Conservation (phyloP, 92 coral and sea anemone genomes). For the Hydrozoanthus gracilis region DNA sequence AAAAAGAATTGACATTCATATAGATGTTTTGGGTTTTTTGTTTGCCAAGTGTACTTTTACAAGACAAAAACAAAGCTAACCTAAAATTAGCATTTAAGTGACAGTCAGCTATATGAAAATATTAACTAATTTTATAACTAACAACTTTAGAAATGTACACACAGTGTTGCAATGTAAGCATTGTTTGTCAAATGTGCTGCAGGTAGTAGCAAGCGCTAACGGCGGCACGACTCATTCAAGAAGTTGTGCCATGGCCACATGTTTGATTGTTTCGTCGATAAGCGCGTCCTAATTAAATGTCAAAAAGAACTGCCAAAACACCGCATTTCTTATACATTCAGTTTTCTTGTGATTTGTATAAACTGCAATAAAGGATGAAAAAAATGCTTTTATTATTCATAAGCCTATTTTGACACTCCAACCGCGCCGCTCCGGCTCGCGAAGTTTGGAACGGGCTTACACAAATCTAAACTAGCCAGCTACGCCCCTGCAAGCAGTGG, state of each 20-base stretch:
- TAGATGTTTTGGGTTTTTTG: not conserved
- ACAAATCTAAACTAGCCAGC: not conserved
- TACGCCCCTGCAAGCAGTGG: conserved; percentile 9
- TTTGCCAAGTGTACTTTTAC: not conserved
- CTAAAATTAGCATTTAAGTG: not conserved
- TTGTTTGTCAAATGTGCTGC: too few relatives aligned
- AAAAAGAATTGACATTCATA: not conserved
- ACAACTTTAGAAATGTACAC: too few relatives aligned
- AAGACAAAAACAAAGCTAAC: not conserved
- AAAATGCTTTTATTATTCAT: not conserved
- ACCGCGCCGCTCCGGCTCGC: conserved; percentile 15
- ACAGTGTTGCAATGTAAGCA: too few relatives aligned
- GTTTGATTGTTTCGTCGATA: conserved; percentile 7
- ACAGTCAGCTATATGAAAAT: too few relatives aligned
- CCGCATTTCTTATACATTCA: conserved; percentile 7
- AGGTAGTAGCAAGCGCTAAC: too few relatives aligned
- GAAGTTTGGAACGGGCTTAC: conserved; percentile 6
- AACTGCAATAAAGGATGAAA: conserved; percentile 6
- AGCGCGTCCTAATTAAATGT: conserved; percentile 8
- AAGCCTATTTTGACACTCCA: conserved; percentile 4
- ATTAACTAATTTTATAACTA: too few relatives aligned
- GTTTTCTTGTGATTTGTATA: not conserved
- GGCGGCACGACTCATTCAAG: not conserved
- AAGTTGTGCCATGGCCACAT: not conserved
- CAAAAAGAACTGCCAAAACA: conserved; percentile 7